Base-by-base conservation (phyloP, 2,888 invertebrate species). In the Graphium colonna region DNA sequence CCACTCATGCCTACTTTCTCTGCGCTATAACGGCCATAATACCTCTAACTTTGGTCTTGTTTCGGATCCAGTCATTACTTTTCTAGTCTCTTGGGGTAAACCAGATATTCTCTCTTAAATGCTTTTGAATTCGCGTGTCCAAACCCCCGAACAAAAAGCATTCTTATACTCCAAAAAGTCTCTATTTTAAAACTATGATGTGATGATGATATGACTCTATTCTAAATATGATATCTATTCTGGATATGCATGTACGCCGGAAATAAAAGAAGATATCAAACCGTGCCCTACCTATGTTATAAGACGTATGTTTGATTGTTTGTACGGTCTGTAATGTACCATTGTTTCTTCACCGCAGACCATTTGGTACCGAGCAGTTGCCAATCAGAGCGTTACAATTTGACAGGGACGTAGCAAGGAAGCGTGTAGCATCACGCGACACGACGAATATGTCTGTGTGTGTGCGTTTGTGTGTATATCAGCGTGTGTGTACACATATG, bases 321-420 rank as follows among this genome's bases (percentile, higher is more conserved):
- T 3, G 4, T 50, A 42, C 36, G 18, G 18, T 43, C 41, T 15
- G 33, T 39, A 44, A 51, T 51, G 51, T 1, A 26, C 44, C 12
- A 51, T 51, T 51, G 51, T 51, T 44, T 18, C 31, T 16, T 1
- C 31, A 8, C 16, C 8, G 12, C 12, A 13, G 17, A 42, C 31
- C 31, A 28, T 41, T 49, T 8, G 33, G 41, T 21, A 1, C 33
- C 16, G 16, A 18, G n/a, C 28, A 10, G 26, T 44, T 12, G 49
- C 17, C 43, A 44, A 51, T 44, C 44, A 51, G 51, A 51, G 51
- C 51, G 44, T 51, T 28, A 28, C 43, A 10, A 17, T 15, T n/a
- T 13, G 12, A 43, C 36, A 13, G 28, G 16, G 18, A 49, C 49
- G 26, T 31, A 10, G 26, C 38, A 28, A 51, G 48, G 38, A 43